A percentile compares a stretch with the other conserved stretches of the same genome.
These are phyloP conservation scores for Planiliza haematocheilus DNA, from an alignment of 2,113 vertebrate genomes.

Conservation along the genomic window DNA sequence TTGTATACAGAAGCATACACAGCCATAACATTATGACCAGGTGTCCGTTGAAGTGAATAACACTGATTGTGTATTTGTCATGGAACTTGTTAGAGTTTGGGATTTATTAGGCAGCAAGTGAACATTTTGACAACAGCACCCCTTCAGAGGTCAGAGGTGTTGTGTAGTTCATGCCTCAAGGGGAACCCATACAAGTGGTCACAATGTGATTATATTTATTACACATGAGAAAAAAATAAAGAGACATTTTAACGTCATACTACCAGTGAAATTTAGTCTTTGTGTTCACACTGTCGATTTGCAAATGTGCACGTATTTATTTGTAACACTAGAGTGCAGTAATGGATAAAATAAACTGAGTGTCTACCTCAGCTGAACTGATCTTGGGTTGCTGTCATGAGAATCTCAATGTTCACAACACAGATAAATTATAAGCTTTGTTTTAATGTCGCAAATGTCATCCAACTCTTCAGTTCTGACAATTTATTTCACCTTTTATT, in stretches of 20 bases:
- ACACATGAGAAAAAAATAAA: no score
- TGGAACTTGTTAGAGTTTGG: no score
- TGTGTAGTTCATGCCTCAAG: no score
- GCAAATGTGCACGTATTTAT: constrained; percentile 29
- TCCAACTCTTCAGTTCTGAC: background rate
- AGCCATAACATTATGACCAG: no score
- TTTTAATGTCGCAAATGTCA: background rate
- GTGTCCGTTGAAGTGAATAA: no score
- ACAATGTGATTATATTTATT: no score
- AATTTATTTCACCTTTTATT: background rate
- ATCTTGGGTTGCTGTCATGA: background rate
- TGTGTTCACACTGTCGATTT: background rate
- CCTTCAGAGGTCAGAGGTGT: no score
- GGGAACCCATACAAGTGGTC: no score
- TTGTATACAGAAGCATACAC: no score
- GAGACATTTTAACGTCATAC: background rate
- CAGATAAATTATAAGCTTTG: background rate
- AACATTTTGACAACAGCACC: no score
- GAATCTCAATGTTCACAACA: background rate
- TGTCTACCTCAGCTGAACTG: background rate
- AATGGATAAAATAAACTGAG: constrained; percentile 18
- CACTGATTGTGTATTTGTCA: no score
- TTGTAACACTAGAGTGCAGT: constrained; percentile 69
- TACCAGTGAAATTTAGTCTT: background rate
- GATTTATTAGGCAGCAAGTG: no score